Evolutionary conservation across 2,888 invertebrate species (phyloP), one percentile per base, ranked within the genome.

Genomic region (Andrena chrysosceles): DNA sequence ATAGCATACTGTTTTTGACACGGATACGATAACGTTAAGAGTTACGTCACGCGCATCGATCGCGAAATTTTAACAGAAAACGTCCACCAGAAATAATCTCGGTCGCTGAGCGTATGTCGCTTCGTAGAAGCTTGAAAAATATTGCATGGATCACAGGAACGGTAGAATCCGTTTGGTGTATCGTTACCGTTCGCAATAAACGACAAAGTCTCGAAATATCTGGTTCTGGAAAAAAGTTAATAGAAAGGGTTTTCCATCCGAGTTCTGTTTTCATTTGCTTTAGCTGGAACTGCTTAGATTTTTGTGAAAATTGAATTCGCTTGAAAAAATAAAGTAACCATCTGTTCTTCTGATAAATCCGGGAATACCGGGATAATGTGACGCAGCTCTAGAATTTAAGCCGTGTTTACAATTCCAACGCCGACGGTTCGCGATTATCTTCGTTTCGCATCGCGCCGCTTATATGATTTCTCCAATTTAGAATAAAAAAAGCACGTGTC

Each of bases 321-420:
- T 23, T 70, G 49, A 35, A 72, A 49, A n/a, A 72, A 42, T 52
- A 66, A 54, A 67, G 23, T 74, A 33, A 49, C 63, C 59, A 54
- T 62, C 74, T 33, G 64, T 67, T 59, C 54, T 76, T 66, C 67
- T 77, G 59, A 69, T 56, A 81, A 81, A 87, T 42, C 13, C 4
- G 13, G 13, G 13, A 13, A 35, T 35, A 83, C 62, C 68, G 42
- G 64, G 69, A 81, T 79, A 80, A 87, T 85, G 76, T 72, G 81
- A 76, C 79, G 70, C 77, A 80, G 71, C 70, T 85, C 76, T 74
- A 72, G 78, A 85, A 69, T 85, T 82, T 83, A 78, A 87, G 83
- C 70, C 81, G 71, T 83, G 85, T 88, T 88, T 88, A 87, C 81
- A 85, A 85, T 85, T 79, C 83, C 84, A 66, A 64, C 66, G 66